Conservation (phyloP, 2,113 vertebrate genomes). For the Semicossyphus pulcher region DNA sequence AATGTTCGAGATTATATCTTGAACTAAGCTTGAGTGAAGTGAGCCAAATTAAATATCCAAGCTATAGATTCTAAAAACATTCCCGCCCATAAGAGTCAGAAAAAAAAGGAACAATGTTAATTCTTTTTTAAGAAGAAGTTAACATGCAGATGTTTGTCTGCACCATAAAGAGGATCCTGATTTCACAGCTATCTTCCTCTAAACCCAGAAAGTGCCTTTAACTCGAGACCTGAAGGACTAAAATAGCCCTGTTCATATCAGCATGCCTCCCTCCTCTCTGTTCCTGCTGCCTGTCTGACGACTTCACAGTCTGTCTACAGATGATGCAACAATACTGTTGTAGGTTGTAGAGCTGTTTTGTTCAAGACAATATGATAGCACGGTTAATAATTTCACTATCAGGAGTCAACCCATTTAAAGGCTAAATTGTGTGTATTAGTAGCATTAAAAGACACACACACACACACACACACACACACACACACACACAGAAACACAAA, state of each 20-base stretch:
- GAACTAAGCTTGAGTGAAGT: background rate
- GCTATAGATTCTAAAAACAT: background rate
- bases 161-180: conserved; percentile 31
- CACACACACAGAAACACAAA: conserved; percentile 1
- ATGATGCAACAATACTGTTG: conserved; percentile 67
- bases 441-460: background rate
- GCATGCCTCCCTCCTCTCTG: conserved; percentile 63
- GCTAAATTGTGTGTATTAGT: conserved; percentile 5
- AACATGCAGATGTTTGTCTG: conserved; percentile 43
- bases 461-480: conserved; percentile 6
- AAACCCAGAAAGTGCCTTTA: conserved; percentile 66
- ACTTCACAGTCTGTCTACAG: conserved; percentile 55
- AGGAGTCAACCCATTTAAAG: background rate
- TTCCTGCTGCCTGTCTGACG: conserved; percentile 69
- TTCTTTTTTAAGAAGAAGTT: conserved; percentile 15
- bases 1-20: too few species aligned
- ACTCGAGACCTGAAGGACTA: conserved; percentile 65
- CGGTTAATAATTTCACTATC: conserved; percentile 10
- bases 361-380: conserved; percentile 12
- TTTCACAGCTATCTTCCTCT: conserved; percentile 60
- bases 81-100: background rate
- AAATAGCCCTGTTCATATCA: conserved; percentile 80
- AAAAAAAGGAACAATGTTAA: background rate
- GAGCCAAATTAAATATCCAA: background rate
- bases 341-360: conserved; percentile 23